phyloP scores from a whole-genome alignment of 2,113 vertebrate genomes.

The Nothoprocta perdicaria region DNA sequence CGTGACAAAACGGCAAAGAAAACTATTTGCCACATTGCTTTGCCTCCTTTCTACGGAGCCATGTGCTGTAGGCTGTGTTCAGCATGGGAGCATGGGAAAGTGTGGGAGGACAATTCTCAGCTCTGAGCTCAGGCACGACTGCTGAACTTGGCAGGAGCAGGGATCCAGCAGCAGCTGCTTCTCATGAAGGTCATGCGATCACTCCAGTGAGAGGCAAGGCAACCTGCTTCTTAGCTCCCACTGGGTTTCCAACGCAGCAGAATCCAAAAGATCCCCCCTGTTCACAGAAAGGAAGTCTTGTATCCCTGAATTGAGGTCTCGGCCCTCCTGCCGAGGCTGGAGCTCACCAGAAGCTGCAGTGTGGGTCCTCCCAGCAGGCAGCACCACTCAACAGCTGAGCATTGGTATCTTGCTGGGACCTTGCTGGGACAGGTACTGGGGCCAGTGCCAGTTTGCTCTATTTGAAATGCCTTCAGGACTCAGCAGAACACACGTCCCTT shows the following conservation, averaged over 20 bases:
- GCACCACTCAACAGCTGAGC: background rate
- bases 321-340: background rate
- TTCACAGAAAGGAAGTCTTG: fast-evolving
- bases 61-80: background rate
- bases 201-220: background rate
- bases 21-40: background rate
- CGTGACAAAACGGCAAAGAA: slow-evolving; percentile 5
- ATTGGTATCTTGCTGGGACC: background rate
- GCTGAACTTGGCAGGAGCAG: background rate
- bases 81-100: slow-evolving; percentile 8
- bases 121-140: background rate
- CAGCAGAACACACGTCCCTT: background rate
- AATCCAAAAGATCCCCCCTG: background rate
- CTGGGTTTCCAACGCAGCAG: background rate
- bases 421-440: background rate
- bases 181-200: background rate
- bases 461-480: background rate
- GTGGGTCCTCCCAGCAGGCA: background rate
- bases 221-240: background rate
- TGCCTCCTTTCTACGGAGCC: background rate
- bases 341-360: background rate
- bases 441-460: background rate
- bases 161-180: slow-evolving; percentile 32
- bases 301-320: background rate
- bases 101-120: background rate